Conservation (phyloP, 2,888 invertebrate species). For the Orchestes rusci region DNA sequence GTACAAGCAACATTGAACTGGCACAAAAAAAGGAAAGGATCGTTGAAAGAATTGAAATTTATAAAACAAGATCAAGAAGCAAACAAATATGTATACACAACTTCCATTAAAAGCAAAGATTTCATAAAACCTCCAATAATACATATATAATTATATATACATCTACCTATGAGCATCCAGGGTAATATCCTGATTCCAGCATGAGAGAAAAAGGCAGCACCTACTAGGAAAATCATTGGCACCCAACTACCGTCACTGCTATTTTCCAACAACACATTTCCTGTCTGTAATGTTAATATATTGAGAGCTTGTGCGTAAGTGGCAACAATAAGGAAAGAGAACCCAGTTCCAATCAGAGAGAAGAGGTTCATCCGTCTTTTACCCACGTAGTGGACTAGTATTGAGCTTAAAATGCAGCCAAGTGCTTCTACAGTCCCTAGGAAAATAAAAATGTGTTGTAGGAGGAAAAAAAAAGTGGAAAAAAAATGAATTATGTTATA, state of each 20-base stretch:
- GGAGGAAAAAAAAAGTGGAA: no score
- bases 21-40: no score
- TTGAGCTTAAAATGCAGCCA: constrained; percentile 59
- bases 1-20: no score
- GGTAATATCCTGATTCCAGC: constrained; percentile 63
- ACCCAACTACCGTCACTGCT: constrained; percentile 48
- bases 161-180: constrained; percentile 68
- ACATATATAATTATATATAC: no score
- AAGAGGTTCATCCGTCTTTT: constrained; percentile 62
- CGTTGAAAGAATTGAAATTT: no score
- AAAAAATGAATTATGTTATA: no score
- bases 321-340: constrained; percentile 57
- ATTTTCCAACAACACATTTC: not conserved
- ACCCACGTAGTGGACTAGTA: constrained; percentile 64
- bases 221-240: constrained; percentile 58
- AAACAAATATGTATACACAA: no score
- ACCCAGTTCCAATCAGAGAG: constrained; percentile 57
- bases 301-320: constrained; percentile 46
- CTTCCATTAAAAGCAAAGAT: no score
- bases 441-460: constrained; percentile 38
- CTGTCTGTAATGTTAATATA: constrained; percentile 28
- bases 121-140: no score
- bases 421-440: constrained; percentile 63
- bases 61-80: no score
- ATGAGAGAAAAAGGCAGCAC: constrained; percentile 63